Base-by-base conservation (phyloP, 2,888 invertebrate genomes). In the Bembecia ichneumoniformis region DNA sequence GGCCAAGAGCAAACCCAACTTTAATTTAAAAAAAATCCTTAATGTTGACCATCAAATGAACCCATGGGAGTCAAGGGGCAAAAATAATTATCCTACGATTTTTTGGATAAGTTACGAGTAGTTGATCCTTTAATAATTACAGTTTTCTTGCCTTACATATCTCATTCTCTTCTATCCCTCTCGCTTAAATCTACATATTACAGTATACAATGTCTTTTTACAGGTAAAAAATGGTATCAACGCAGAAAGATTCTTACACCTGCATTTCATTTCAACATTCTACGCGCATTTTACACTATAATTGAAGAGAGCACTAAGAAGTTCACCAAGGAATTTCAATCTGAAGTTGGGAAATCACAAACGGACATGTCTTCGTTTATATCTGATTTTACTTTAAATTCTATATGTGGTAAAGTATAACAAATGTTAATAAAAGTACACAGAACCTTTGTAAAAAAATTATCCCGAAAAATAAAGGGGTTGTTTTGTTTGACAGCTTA, bases 181-280 rank as follows among this genome's bases (percentile, higher is more conserved):
- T n/a, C n/a, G n/a, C n/a, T 28, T 28, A 28, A 28, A 28, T 28
- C 7, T 28, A n/a, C n/a, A n/a, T n/a, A 1, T 28, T 9, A 28
- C 9, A 11, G 49, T 40, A 3, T 40, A 13, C 3, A 40, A 40
- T 40, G 13, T 5, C n/a, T n/a, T 40, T 40, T 13, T 13, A 40
- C 47, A 90, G 89, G 88, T 47, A 47, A 58, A 34, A 91, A 91
- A 70, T 92, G 92, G 92, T 88, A 88, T 34, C 64, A 68, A 0
- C 80, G 91, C n/a, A 73, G 91, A 49, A 91, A 90, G 67, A 81
- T 91, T 48, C 64, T 92, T 3, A 91, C 91, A 0, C 90, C 91
- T 0, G 87, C 91, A 0, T 91, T 92, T 62, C 91, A 91, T 63
- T 91, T 91, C 54, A 91, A 90, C 58, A 87, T 91, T 49, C 64